Evolutionary conservation across 1,140 invertebrate species (phyloP), one percentile per base, ranked within the genome.

Genomic region (Thaumatotibia leucotreta): DNA sequence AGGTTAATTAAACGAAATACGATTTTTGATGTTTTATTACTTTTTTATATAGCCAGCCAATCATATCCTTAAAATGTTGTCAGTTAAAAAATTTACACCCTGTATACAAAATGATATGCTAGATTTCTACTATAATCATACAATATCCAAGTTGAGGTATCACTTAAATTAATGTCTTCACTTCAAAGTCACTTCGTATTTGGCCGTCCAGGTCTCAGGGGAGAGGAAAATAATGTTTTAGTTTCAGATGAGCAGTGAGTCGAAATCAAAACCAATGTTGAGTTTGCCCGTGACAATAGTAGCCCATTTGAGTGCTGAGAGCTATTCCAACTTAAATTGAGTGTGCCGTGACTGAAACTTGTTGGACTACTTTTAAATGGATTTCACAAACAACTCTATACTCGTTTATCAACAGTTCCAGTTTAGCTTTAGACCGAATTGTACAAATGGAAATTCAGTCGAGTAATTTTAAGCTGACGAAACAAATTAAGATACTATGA

Each of bases 161-260:
- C 70, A 69, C 68, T 65, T 77, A 65, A 69, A 68, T 64, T 68
- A 66, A 45, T 66, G 22, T 39, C 23, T 35, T 66, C 64, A 49
- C 52, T 72, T 27, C 52, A 58, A 58, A 58, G 50, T 52, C 50
- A n/a, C n/a, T n/a, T 72, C 52, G 33, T 77, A 83, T 77, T 82
- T 84, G 78, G 81, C 74, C 82, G 80, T 81, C 80, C 49, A 71
- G 79, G 83, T 84, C 78, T 81, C 72, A 58, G 63, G 63, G 68
- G 32, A 61, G 31, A 70, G 31, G 35, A 31, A 58, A 49, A 70
- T 61, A 33, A 67, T 63, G 68, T 64, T 58, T 14, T 58, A 29
- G 50, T 52, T 52, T 58, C 23, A 14, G 52, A 58, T 58, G 50
- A 52, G 52, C 52, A 14, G 23, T 45, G 39, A 45, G 6, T 58